These are phyloP conservation scores for Echinometra lucunter DNA, from an alignment of 53 echinoderm and acorn worm species.

Conservation along the genomic window DNA sequence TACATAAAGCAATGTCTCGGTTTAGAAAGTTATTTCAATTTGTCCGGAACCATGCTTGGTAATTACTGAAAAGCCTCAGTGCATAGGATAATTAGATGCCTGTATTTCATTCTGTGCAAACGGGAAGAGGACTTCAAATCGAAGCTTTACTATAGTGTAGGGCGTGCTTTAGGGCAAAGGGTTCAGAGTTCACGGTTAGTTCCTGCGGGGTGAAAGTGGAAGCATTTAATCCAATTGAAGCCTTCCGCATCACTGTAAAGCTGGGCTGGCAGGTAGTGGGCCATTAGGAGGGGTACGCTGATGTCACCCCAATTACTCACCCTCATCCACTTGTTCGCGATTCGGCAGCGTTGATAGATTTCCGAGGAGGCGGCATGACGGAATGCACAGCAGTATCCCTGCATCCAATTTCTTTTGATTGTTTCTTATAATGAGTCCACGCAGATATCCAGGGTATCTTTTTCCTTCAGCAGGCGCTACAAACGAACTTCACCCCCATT, in stretches of 20 bases:
- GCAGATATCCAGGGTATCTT: neutral
- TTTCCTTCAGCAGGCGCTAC: neutral
- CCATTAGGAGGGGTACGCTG: slow-evolving; percentile 42
- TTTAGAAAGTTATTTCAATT: too few species aligned
- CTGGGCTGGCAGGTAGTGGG: slow-evolving; percentile 60
- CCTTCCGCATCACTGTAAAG: neutral
- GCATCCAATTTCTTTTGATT: neutral
- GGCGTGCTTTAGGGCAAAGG: neutral
- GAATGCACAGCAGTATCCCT: neutral
- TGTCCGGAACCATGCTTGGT: neutral
- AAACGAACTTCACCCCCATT: neutral
- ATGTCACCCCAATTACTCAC: neutral
- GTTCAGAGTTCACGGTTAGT: neutral
- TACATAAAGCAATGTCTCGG: too few species aligned
- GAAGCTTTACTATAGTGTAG: neutral
- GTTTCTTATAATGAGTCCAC: neutral
- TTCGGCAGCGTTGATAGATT: slow-evolving; percentile 29
- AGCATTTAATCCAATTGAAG: slow-evolving; percentile 39
- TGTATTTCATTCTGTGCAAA: neutral
- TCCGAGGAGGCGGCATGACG: neutral
- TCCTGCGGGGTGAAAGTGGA: slow-evolving; percentile 17
- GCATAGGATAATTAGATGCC: neutral
- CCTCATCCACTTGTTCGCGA: slow-evolving; percentile 1
- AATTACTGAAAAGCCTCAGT: neutral
- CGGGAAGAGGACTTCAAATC: neutral